A percentile compares a stretch with the other conserved stretches of the same genome.
Conservation (phyloP, 2,113 vertebrate genomes). For the Calonectris borealis region DNA sequence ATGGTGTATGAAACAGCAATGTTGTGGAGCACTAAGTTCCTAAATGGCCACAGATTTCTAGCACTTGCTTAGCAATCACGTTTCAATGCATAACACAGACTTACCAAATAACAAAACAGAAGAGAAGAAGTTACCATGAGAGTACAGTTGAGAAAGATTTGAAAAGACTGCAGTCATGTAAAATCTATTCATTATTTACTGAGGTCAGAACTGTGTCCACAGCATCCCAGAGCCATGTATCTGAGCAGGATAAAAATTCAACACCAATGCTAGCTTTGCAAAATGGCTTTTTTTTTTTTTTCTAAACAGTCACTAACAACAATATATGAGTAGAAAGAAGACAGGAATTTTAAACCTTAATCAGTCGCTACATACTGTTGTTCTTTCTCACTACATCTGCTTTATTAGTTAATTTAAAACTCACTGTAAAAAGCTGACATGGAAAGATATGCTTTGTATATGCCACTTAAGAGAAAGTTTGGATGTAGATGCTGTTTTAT, state of each 20-base stretch:
- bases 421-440: neutral
- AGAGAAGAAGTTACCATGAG: neutral
- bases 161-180: neutral
- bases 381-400: neutral
- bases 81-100: neutral
- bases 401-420: neutral
- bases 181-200: neutral
- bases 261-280: neutral
- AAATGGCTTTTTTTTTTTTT: neutral
- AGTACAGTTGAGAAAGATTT: neutral
- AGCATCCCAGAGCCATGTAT: neutral
- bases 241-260: neutral
- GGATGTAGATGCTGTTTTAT: neutral
- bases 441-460: neutral
- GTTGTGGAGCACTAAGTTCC: neutral
- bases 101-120: neutral
- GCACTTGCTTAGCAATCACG: neutral
- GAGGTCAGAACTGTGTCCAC: neutral
- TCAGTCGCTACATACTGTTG: neutral
- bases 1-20: neutral
- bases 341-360: neutral
- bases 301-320: neutral
- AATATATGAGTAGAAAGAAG: neutral
- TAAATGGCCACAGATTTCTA: neutral
- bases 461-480: neutral